phyloP scores from a whole-genome alignment of 1,140 invertebrate genomes.

The Heliconius hewitsoni region DNA sequence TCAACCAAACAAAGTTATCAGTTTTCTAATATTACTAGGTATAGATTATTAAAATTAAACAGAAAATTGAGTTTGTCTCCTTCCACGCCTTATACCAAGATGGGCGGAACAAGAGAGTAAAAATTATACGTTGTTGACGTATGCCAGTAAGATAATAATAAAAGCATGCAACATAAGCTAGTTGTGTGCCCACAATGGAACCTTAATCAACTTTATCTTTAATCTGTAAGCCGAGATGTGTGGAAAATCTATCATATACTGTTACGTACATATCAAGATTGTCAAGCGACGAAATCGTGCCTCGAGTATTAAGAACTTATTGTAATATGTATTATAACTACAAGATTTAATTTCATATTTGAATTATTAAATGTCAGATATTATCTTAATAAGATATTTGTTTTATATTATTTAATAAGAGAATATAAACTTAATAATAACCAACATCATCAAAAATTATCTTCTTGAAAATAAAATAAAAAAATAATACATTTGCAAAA shows the following conservation, averaged over 20 bases:
- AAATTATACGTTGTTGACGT: background rate
- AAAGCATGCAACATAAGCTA: background rate
- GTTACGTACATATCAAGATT: slow-evolving; percentile 58
- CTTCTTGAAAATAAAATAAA: too few species aligned
- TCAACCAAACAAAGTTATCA: too few species aligned
- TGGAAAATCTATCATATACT: slow-evolving; percentile 60
- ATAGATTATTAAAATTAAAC: too few species aligned
- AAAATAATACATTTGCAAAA: too few species aligned
- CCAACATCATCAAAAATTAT: background rate
- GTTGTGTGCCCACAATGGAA: background rate
- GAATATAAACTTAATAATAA: background rate
- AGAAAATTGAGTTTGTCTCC: too few species aligned
- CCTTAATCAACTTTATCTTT: slow-evolving; percentile 48
- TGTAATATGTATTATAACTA: slow-evolving; percentile 42
- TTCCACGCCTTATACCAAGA: too few species aligned
- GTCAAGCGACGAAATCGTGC: slow-evolving; percentile 61
- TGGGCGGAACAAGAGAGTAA: too few species aligned
- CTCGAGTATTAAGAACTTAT: slow-evolving; percentile 63
- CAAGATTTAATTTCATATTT: slow-evolving; percentile 49
- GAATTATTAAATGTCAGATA: slow-evolving; percentile 50
- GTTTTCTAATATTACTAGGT: too few species aligned
- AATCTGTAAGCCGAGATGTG: slow-evolving; percentile 54
- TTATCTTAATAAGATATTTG: slow-evolving; percentile 33
- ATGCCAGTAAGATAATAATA: background rate
- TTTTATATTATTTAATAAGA: background rate